Evolutionary conservation across 2,888 invertebrate genomes (phyloP).

Genomic region (Microdon myrmicae): DNA sequence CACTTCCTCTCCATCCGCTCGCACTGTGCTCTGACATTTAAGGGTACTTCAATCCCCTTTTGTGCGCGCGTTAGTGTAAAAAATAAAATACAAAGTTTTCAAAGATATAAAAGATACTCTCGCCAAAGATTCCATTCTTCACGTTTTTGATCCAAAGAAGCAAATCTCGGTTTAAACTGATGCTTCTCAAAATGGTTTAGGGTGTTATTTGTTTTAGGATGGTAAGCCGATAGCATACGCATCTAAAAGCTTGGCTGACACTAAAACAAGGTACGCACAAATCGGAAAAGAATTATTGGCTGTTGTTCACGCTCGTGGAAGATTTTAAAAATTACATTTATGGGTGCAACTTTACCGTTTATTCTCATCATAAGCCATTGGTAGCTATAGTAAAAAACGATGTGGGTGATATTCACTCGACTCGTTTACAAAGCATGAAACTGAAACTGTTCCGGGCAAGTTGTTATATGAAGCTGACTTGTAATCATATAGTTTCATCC

Average conservation of each 20-base stretch:
- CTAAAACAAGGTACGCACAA: constrained; percentile 10
- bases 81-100: too few relatives aligned
- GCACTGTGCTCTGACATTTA: too few relatives aligned
- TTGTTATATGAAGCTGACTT: constrained; percentile 16
- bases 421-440: constrained; percentile 21
- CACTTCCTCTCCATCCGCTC: too few relatives aligned
- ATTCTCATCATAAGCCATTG: constrained; percentile 16
- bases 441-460: constrained; percentile 27
- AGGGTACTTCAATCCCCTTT: too few relatives aligned
- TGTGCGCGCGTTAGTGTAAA: too few relatives aligned
- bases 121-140: constrained; percentile 2
- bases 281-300: constrained; percentile 10
- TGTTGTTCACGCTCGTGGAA: constrained; percentile 5
- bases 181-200: constrained; percentile 18
- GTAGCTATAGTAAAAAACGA: constrained; percentile 20
- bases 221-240: constrained; percentile 15
- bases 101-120: constrained; percentile 16
- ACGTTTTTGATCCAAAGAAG: constrained; percentile 12
- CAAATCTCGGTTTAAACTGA: constrained; percentile 3
- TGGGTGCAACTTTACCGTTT: constrained; percentile 7
- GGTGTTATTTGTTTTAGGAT: constrained; percentile 6
- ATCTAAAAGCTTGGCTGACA: constrained; percentile 10
- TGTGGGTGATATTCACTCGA: constrained; percentile 17
- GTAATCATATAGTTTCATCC: constrained; percentile 15
- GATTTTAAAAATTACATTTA: constrained; percentile 7